phyloP scores from a whole-genome alignment of 1,140 invertebrate species.

The Drosophila ogumai region DNA sequence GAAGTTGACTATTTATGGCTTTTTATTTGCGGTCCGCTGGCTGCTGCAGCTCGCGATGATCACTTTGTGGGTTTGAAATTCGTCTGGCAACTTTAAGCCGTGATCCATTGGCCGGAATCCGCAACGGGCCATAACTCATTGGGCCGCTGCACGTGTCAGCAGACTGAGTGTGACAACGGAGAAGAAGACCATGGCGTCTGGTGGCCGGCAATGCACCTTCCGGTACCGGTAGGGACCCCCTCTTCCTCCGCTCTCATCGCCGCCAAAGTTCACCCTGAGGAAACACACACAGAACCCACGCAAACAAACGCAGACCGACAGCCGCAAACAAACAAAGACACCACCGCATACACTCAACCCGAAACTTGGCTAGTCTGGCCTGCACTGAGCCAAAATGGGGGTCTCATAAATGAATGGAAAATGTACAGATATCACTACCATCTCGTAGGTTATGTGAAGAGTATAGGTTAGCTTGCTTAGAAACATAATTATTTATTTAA shows the following conservation, averaged over 20 bases:
- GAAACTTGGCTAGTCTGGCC: conserved; percentile 8
- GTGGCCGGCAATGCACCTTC: conserved; percentile 57
- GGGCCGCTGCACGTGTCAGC: conserved; percentile 58
- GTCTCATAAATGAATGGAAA: neutral
- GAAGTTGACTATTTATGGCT: conserved; percentile 58
- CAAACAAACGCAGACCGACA: conserved; percentile 39
- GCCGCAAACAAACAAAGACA: conserved; percentile 66
- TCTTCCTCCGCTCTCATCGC: neutral
- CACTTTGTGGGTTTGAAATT: conserved; percentile 14
- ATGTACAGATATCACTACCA: neutral
- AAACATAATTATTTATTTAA: neutral
- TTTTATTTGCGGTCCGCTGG: conserved; percentile 47
- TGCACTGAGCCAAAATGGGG: neutral
- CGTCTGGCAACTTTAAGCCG: conserved; percentile 35
- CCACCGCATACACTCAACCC: conserved; percentile 16
- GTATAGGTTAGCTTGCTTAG: too few species aligned
- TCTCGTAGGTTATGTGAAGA: neutral
- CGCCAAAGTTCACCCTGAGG: conserved; percentile 19
- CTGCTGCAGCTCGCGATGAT: conserved; percentile 21
- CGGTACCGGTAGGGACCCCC: conserved; percentile 25
- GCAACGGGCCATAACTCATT: conserved; percentile 64
- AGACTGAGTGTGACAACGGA: conserved; percentile 66
- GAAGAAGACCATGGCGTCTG: conserved; percentile 43
- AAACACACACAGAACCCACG: conserved; percentile 43
- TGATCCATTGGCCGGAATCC: conserved; percentile 35